A percentile compares a stretch with the other conserved stretches of the same genome.
Evolutionary conservation across 2,113 vertebrate species (phyloP).

Genomic region (Mastomys natalensis): DNA sequence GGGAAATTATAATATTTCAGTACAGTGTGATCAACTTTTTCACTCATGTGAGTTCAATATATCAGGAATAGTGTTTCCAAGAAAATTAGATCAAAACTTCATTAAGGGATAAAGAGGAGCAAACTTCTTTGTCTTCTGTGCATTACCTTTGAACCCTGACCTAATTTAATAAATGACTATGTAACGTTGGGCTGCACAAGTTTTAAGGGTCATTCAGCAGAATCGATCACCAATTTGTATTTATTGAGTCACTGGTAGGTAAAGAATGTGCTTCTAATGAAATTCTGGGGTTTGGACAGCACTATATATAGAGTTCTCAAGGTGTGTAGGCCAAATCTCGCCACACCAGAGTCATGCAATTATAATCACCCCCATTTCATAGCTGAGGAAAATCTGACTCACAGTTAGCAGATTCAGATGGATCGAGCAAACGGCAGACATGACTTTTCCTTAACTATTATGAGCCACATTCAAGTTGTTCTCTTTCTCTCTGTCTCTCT

Average conservation of each 20-base stretch:
- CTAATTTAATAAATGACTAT: not conserved
- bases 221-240: not conserved
- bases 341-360: not conserved
- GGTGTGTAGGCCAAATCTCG: not conserved
- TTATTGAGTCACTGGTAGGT: not conserved
- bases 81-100: constrained; percentile 55
- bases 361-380: not conserved
- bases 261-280: not conserved
- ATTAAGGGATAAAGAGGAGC: not conserved
- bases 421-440: not conserved
- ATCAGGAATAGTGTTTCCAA: not conserved
- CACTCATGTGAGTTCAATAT: constrained; percentile 45
- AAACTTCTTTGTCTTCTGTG: constrained; percentile 19
- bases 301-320: not conserved
- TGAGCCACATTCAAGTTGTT: not conserved
- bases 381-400: not conserved
- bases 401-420: not conserved
- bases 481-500: not conserved
- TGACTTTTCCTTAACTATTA: constrained; percentile 8
- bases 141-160: not conserved
- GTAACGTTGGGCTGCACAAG: not conserved
- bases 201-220: not conserved
- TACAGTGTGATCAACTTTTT: constrained; percentile 57
- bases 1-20: constrained; percentile 49
- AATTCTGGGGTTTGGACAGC: not conserved